phyloP scores from a whole-genome alignment of 2,888 invertebrate genomes.

The Melieria crassipennis region DNA sequence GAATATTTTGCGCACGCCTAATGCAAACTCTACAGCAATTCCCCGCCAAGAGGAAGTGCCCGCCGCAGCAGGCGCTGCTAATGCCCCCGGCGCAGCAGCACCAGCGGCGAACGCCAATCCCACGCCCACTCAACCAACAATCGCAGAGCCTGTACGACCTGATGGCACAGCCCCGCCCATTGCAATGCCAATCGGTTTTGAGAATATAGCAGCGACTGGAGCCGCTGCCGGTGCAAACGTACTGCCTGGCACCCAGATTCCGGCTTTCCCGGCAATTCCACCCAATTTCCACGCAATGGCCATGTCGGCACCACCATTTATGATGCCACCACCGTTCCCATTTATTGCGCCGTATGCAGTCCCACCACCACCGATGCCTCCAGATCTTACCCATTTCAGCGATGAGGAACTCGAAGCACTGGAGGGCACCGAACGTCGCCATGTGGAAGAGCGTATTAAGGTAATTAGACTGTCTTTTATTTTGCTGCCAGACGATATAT shows the following conservation, averaged over 20 bases:
- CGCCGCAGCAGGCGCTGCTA: slow-evolving; percentile 38
- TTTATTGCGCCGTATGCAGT: slow-evolving; percentile 68
- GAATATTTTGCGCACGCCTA: slow-evolving; percentile 76
- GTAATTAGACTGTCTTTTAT: slow-evolving; percentile 52
- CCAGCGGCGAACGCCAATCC: slow-evolving; percentile 29
- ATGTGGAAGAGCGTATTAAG: slow-evolving; percentile 91
- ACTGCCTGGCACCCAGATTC: background rate
- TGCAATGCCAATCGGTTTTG: slow-evolving; percentile 35
- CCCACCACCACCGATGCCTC: slow-evolving; percentile 82
- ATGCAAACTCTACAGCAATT: slow-evolving; percentile 53
- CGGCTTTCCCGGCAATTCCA: slow-evolving; percentile 30
- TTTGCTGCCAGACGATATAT: background rate
- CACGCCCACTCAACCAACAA: slow-evolving; percentile 11
- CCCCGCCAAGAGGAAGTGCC: slow-evolving; percentile 50
- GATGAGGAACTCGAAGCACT: slow-evolving; percentile 86
- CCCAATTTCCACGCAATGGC: slow-evolving; percentile 47
- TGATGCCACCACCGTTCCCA: slow-evolving; percentile 70
- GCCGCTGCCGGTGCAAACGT: slow-evolving; percentile 23
- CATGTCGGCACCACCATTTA: slow-evolving; percentile 62
- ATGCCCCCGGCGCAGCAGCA: slow-evolving; percentile 42
- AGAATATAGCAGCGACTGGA: slow-evolving; percentile 27
- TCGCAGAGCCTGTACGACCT: slow-evolving; percentile 9
- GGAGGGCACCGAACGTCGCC: slow-evolving; percentile 89
- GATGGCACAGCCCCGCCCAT: slow-evolving; percentile 17
- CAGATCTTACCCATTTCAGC: slow-evolving; percentile 77